Conservation (phyloP, 2,797 vertebrate genomes). For the Siniperca obscura region DNA sequence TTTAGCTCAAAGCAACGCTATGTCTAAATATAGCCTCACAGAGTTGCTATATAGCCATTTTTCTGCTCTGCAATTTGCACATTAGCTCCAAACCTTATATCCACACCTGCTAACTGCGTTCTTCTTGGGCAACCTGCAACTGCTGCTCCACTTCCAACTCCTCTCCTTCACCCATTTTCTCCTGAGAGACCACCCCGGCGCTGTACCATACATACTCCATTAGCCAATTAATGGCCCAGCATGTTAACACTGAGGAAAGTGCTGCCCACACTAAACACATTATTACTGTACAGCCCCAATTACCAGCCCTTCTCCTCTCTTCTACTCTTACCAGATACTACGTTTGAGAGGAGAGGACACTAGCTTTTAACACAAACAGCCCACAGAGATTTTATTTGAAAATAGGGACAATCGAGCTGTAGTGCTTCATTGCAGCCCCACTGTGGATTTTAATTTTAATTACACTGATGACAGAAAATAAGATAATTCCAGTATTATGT, state of each 20-base stretch:
- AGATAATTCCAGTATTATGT: constrained; percentile 9
- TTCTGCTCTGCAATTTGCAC: constrained; percentile 14
- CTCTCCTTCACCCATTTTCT: constrained; percentile 27
- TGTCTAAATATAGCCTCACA: not conserved
- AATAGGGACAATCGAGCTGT: constrained; percentile 16
- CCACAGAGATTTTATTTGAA: constrained; percentile 18
- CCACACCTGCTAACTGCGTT: constrained; percentile 38
- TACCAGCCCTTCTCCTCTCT: constrained; percentile 65
- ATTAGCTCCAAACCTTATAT: constrained; percentile 40
- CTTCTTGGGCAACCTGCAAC: constrained; percentile 41
- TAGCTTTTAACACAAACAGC: constrained; percentile 54
- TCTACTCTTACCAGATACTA: constrained; percentile 49
- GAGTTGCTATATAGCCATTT: not conserved
- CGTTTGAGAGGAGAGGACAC: constrained; percentile 33
- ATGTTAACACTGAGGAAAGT: constrained; percentile 78
- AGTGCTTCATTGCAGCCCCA: constrained; percentile 3
- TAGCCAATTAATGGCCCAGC: constrained; percentile 83
- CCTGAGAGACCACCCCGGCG: constrained; percentile 58
- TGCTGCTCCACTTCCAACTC: constrained; percentile 31
- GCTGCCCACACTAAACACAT: constrained; percentile 77
- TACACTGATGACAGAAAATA: constrained; percentile 20
- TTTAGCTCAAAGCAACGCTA: not conserved
- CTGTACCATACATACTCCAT: constrained; percentile 77
- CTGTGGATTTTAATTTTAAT: constrained; percentile 33
- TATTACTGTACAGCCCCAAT: constrained; percentile 78